Evolutionary conservation across 1,140 invertebrate genomes (phyloP), one percentile per base, ranked within the genome.

Genomic region (Tribolium madens): DNA sequence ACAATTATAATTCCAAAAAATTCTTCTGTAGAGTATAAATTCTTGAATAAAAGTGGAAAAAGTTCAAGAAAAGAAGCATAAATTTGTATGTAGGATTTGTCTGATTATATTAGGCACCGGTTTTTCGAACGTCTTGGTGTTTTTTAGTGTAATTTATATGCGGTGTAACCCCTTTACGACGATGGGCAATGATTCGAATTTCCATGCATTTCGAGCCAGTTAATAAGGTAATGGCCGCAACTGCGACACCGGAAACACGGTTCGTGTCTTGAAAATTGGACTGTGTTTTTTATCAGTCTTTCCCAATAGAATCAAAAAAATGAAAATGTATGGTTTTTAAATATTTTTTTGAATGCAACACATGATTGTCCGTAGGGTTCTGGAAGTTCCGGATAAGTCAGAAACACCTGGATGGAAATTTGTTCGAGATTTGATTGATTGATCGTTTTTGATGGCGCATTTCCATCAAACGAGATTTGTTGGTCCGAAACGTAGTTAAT

Each of bases 341-440:
- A 9, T 15, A 47, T 6, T 12, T 53, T 53, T 53, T 26, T 3
- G 21, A 26, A 26, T 18, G 18, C 48, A 12, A 14, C 48, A 15
- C 48, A 7, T 57, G 52, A 57, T 26, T 26, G 52, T 17, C 14
- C 12, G 13, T 17, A 9, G 3, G 1, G 50, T 53, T 53, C 7
- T 3, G 9, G 50, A 12, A 9, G 10, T 10, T 15, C n/a, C 13
- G 48, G 17, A 57, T 15, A 53, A 57, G 52, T 57, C 52, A 26
- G 1, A 26, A 57, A 57, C 52, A 57, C 52, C 52, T 57, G 52
- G 52, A 57, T 18, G 52, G 9, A 57, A 26, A 57, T 57, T 21
- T 9, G 52, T 42, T 26, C 12, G 12, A 12, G 18, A 18, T 53
- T 53, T 53, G 52, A 57, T 57, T 57, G 52, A 57, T 57, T 18